These are phyloP conservation scores for Anoplolepis gracilipes DNA, from an alignment of 1,140 invertebrate genomes.

Conservation along the genomic window DNA sequence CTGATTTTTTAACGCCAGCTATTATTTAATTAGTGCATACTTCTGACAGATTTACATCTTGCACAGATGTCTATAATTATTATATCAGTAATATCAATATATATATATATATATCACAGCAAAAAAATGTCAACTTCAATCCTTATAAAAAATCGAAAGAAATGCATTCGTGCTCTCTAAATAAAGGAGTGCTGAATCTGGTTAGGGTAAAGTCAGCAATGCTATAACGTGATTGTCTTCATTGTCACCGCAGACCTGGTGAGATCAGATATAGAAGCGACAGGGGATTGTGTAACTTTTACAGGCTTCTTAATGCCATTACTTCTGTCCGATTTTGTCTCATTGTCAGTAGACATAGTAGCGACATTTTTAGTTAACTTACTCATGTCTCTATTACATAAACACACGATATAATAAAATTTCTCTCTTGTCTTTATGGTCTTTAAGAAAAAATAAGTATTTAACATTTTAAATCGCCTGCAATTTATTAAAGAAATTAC, in stretches of 20 bases:
- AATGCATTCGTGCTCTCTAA: conserved; percentile 18
- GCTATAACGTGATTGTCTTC: conserved; percentile 56
- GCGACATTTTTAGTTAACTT: conserved; percentile 15
- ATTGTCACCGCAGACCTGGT: conserved; percentile 34
- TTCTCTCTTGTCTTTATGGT: neutral
- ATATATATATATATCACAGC: neutral
- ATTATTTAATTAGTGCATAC: neutral
- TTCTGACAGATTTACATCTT: neutral
- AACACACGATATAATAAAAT: neutral
- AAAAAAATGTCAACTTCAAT: conserved; percentile 72
- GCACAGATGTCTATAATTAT: neutral
- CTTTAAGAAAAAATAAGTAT: neutral
- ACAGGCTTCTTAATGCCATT: conserved; percentile 84
- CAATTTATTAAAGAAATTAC: neutral
- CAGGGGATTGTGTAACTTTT: conserved; percentile 79
- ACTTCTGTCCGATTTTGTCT: conserved; percentile 80
- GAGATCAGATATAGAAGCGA: conserved; percentile 74
- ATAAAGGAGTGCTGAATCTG: conserved; percentile 74
- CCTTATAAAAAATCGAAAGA: conserved; percentile 74
- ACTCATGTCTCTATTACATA: conserved; percentile 29
- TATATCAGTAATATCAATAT: neutral
- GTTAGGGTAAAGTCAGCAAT: conserved; percentile 74
- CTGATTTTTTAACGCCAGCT: neutral
- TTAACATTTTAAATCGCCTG: neutral
- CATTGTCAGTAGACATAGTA: neutral